Evolutionary conservation across 2,888 invertebrate genomes (phyloP), one percentile per base, ranked within the genome.

Genomic region (Drosophila seclusa): DNA sequence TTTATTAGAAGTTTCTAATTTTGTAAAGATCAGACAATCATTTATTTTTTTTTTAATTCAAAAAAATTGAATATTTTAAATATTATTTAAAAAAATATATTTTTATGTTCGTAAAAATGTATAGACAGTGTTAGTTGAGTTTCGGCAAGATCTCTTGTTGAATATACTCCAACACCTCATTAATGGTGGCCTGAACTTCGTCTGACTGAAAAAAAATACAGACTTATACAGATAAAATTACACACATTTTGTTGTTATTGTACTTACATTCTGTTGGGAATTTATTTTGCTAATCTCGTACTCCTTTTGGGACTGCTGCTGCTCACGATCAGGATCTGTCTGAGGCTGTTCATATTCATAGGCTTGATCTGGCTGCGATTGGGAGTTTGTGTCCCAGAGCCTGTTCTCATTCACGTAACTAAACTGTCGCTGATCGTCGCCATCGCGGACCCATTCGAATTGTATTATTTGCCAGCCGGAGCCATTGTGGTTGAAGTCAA

Each of bases 361-460:
- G 36, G 67, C 31, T 31, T 70, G 57, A 0, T 49, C 53, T 11
- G 42, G 24, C 18, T 52, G 40, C 2, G 38, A 10, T 38, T 42
- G 50, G 4, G 3, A 32, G 0, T 67, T 53, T 5, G 63, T 69
- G 0, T 77, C 94, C 36, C 74, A 73, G 78, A 94, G 94, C 40
- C 94, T 94, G 75, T 95, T 93, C 52, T 94, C 94, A 32, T 95
- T 94, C 78, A 95, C 94, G 82, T 91, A 93, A 64, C 88, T 89
- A 42, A 90, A 92, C 10, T 84, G 79, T 2, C 76, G 82, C 10
- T 79, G 68, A 10, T 87, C 88, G 58, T 82, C 90, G 31, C 87
- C 92, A 59, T 93, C 92, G 6, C 90, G 85, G 4, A 89, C 68
- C 91, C 92, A 92, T 5, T 92, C 86, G 29, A 92, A 92, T 36